Evolutionary conservation across 2,888 invertebrate species (phyloP), one percentile per base, ranked within the genome.

Genomic region (Temnothorax ravouxi): DNA sequence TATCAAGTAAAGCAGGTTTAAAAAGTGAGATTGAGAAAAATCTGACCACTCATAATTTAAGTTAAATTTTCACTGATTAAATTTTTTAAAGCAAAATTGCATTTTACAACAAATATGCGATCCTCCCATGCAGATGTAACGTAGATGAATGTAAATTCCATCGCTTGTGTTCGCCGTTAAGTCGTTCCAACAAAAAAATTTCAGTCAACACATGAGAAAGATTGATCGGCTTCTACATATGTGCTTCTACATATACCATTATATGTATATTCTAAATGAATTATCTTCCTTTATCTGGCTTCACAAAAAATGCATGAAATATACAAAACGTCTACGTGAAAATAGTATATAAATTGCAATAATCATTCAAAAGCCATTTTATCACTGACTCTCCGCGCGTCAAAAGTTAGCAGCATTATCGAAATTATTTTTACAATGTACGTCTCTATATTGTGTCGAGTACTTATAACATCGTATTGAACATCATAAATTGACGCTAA

Each of bases 361-460:
- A 85, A 88, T 71, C 34, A 87, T 88, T 88, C 50, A 89, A 90
- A 89, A 88, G 84, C 85, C 69, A 67, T 77, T 75, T 41, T 84
- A 83, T 83, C 29, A 59, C 75, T 34, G 62, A 75, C 75, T 69
- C 38, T 77, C 62, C 71, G 59, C 71, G 84, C 59, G 82, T 88
- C 84, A 77, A 85, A 67, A 85, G 84, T 85, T 61, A 69, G 59
- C 79, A 84, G 62, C 71, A 69, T 84, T 84, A 84, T 50, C 62
- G 83, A 84, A 86, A 86, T 71, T 50, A 88, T 83, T 81, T 88
- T 84, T 84, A 84, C 72, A 76, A 59, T 66, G 61, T 86, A 87
- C 15, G 56, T 83, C 76, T 83, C 66, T 87, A 90, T 76, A 86
- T 77, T 79, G 83, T 86, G 75, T 88, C 82, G 77, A 69, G 54